Evolutionary conservation across 2,797 vertebrate species (phyloP).

Genomic region (Alfaro cultratus): DNA sequence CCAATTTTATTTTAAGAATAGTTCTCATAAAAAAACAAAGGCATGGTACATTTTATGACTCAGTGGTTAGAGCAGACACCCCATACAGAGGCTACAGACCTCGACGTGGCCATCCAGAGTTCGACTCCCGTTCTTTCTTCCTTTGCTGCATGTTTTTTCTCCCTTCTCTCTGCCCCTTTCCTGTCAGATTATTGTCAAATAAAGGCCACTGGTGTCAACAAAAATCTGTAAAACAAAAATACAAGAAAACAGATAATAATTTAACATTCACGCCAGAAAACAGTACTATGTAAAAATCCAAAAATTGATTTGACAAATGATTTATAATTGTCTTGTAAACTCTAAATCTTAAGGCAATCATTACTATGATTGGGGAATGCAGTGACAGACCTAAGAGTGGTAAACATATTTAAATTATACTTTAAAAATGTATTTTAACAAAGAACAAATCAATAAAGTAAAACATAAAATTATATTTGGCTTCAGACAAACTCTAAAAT

Average conservation of each 20-base stretch:
- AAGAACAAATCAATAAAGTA: neutral
- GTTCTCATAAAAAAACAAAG: neutral
- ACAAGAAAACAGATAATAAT: neutral
- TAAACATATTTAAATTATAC: neutral
- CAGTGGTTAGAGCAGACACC: neutral
- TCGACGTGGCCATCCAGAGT: neutral
- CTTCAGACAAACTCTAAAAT: neutral
- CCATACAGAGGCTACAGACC: neutral
- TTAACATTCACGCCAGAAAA: neutral
- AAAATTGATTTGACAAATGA: neutral
- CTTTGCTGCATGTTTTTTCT: neutral
- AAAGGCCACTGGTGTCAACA: neutral
- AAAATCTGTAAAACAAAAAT: neutral
- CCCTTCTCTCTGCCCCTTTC: neutral
- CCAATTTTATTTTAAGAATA: neutral
- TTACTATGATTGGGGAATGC: neutral
- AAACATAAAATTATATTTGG: neutral
- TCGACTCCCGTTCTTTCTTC: neutral
- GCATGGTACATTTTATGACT: too few species aligned
- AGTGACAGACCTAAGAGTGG: neutral
- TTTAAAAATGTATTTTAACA: neutral
- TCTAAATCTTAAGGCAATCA: neutral
- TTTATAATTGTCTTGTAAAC: neutral
- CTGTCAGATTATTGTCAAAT: neutral
- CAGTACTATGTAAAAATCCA: neutral